Evolutionary conservation across 2,797 vertebrate species (phyloP).

Genomic region (Acanthurus leucopareius): DNA sequence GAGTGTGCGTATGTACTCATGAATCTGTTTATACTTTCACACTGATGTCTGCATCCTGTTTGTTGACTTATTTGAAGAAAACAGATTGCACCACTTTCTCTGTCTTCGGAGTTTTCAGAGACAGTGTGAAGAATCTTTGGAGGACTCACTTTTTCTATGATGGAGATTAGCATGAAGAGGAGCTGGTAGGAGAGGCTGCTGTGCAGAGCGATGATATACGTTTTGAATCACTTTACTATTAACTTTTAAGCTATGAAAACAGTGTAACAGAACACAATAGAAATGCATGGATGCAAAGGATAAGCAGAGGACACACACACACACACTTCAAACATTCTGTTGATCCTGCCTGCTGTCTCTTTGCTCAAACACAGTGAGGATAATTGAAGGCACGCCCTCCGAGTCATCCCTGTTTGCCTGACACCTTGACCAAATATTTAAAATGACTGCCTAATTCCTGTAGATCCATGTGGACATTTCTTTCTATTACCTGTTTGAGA

Average conservation of each 20-base stretch:
- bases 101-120: constrained; percentile 24
- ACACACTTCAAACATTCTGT: neutral
- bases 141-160: constrained; percentile 34
- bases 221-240: constrained; percentile 7
- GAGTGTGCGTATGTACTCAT: constrained; percentile 7
- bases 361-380: constrained; percentile 4
- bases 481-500: neutral
- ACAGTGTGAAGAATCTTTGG: constrained; percentile 26
- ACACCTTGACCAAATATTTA: constrained; percentile 63
- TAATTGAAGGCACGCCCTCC: constrained; percentile 13
- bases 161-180: constrained; percentile 37
- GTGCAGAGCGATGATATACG: constrained; percentile 1
- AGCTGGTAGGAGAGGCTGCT: constrained; percentile 12
- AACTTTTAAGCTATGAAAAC: constrained; percentile 11
- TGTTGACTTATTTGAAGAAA: constrained; percentile 53
- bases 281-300: neutral
- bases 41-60: constrained; percentile 34
- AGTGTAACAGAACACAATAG: neutral
- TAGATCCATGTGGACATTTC: constrained; percentile 1
- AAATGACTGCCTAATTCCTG: constrained; percentile 31
- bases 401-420: constrained; percentile 35
- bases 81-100: constrained; percentile 29
- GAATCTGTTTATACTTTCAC: constrained; percentile 26
- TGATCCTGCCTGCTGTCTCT: constrained; percentile 14
- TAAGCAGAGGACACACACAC: neutral